Evolutionary conservation across 37 sponge, comb jelly and placozoan species (phyloP), one percentile per base, ranked within the genome.

Genomic region (Halisarca cf. caerulea): DNA sequence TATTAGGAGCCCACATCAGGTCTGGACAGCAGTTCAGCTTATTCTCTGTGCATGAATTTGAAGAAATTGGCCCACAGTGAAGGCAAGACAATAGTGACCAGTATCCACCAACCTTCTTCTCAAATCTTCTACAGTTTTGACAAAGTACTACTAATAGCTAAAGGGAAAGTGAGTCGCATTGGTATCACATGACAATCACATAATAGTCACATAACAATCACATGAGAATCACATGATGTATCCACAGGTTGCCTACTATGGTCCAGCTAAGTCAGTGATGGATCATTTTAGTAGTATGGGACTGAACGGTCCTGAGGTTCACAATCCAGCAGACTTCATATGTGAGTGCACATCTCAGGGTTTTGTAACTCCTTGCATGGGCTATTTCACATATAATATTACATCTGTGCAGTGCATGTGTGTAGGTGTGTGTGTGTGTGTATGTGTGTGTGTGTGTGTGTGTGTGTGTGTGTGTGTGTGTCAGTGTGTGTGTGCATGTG

Each of bases 1-100:
- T n/a, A n/a, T n/a, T 69, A 87, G 88, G 96, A 95, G 83, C 96
- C 96, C 33, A 95, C 96, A 18, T 95, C 96, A 45, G 96, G 96
- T 4, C 83, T 95, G 68, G 96, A 95, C 88, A 88, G 90, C 51
- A 92, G 86, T 81, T 58, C 70, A 55, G 96, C 96, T n/a, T 74
- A 81, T 38, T 60, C 62, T 36, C 86, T 95, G 78, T 53, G 92
- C 62, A 33, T 82, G 59, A 69, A 42, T 17, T 72, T 95, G 33
- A 66, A 58, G 42, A 33, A 62, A 6, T 82, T 95, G 85, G 93
- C 90, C 47, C 58, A 28, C 43, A 55, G 62, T 0, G 66, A 89
- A 51, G 82, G 84, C 66, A 89, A 81, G 64, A 86, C 86, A 2
- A 57, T 92, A 27, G 61, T 95, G 53, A 79, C 89, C 15, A 88